Conservation (phyloP, 2,113 vertebrate genomes). For the Theropithecus gelada region DNA sequence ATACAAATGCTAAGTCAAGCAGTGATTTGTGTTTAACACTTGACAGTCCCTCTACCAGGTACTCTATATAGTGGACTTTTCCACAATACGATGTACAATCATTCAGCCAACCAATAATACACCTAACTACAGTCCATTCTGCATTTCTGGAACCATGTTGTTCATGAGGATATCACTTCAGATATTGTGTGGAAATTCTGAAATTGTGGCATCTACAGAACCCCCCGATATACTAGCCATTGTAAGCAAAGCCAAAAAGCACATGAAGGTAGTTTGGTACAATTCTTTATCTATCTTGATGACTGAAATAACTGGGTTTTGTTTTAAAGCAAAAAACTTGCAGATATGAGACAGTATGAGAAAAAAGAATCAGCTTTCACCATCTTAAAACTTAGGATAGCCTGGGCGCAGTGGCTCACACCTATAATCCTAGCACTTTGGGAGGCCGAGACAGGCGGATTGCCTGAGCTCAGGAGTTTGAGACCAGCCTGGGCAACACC, state of each 20-base stretch:
- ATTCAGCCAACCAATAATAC: background rate
- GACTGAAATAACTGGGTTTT: background rate
- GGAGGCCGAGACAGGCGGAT: too few species aligned
- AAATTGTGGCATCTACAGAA: background rate
- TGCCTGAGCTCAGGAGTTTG: too few species aligned
- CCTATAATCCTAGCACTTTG: too few species aligned
- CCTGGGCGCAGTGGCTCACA: too few species aligned
- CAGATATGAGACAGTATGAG: background rate
- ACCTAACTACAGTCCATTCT: background rate
- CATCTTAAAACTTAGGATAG: background rate
- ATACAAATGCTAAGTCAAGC: slow-evolving; percentile 6
- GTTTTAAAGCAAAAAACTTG: background rate
- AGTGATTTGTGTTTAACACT: background rate
- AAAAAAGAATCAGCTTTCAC: background rate
- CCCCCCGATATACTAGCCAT: background rate
- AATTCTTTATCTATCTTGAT: background rate
- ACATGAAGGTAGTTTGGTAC: background rate
- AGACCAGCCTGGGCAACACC: too few species aligned
- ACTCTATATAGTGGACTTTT: background rate
- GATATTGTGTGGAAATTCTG: background rate
- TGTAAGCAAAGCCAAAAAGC: background rate
- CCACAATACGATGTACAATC: background rate
- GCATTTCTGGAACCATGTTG: background rate
- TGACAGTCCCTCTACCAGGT: background rate
- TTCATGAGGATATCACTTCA: background rate